Evolutionary conservation across 2,113 vertebrate species (phyloP), one percentile per base, ranked within the genome.

Genomic region (Toxostoma redivivum): DNA sequence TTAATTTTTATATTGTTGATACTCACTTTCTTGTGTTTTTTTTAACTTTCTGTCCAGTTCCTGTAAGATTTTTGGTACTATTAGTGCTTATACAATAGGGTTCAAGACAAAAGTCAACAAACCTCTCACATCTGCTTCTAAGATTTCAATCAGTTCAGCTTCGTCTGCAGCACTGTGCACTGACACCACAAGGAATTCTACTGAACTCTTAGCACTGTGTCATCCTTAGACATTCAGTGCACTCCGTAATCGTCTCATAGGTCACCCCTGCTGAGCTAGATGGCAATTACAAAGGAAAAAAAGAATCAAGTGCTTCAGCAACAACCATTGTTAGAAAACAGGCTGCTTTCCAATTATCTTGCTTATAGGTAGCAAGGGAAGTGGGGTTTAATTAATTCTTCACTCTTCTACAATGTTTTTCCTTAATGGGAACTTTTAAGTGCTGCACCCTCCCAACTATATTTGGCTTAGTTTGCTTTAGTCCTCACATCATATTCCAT

Each of bases 341-440:
- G n/a, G 7, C 71, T 56, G 57, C 30, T 77, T 90, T 94, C 40
- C n/a, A 64, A 86, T 92, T 94, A 58, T 18, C 69, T 88, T 86
- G 44, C 54, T 69, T 56, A 57, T 76, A 69, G 65, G 66, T 69
- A 72, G 24, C 79, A 76, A 61, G 57, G 74, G 48, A 90, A 93
- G 14, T 4, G 4, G 61, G 4, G 24, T 47, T 88, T 82, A 74
- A 85, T 90, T 93, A 82, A 64, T 90, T 80, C 28, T 79, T 33
- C 5, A 7, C 22, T 82, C 35, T 80, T 82, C 15, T 42, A 58
- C 12, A 74, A 5, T 44, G 17, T 40, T 88, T 82, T 88, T 48
- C 37, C 25, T 56, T 76, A 71, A 51, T 24, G 5, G 28, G 38
- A 93, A 60, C 38, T 66, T 67, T 20, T 15, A 81, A 93, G 28